Percentiles rank a stretch among this genome's conserved stretches.
phyloP scores from a whole-genome alignment of 2,113 vertebrate species.

The Ctenodactylus gundi region DNA sequence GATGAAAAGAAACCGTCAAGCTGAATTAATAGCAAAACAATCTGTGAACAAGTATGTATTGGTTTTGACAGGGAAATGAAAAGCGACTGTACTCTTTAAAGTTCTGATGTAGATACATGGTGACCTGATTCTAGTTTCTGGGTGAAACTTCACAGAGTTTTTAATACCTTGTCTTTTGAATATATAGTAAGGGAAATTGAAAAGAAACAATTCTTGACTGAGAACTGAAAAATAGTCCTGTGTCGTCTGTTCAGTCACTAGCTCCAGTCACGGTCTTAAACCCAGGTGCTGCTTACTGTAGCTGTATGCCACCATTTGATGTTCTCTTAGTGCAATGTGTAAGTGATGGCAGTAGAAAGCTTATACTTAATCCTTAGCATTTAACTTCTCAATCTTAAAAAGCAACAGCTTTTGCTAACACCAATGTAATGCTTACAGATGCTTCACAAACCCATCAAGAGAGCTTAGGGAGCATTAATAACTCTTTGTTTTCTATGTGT shows the following conservation, averaged over 20 bases:
- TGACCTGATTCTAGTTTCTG: neutral
- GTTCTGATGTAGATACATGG: neutral
- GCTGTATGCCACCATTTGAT: neutral
- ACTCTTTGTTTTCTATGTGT: neutral
- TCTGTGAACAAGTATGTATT: neutral
- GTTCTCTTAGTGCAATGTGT: neutral
- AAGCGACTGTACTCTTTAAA: neutral
- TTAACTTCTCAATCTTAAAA: neutral
- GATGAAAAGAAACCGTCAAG: neutral
- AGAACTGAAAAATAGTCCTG: neutral
- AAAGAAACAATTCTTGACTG: neutral
- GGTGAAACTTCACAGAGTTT: neutral
- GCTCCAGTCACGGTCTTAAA: neutral
- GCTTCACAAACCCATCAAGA: neutral
- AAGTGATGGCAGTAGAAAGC: neutral
- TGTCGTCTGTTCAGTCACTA: neutral
- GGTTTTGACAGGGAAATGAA: neutral
- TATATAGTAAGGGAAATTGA: neutral
- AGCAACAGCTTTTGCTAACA: neutral
- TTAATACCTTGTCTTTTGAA: neutral
- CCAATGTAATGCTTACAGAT: neutral
- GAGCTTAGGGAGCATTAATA: neutral
- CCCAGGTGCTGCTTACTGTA: neutral
- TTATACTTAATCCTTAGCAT: neutral
- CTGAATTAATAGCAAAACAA: neutral